These are phyloP conservation scores for Nibea albiflora DNA, from an alignment of 2,113 vertebrate genomes.

Conservation along the genomic window DNA sequence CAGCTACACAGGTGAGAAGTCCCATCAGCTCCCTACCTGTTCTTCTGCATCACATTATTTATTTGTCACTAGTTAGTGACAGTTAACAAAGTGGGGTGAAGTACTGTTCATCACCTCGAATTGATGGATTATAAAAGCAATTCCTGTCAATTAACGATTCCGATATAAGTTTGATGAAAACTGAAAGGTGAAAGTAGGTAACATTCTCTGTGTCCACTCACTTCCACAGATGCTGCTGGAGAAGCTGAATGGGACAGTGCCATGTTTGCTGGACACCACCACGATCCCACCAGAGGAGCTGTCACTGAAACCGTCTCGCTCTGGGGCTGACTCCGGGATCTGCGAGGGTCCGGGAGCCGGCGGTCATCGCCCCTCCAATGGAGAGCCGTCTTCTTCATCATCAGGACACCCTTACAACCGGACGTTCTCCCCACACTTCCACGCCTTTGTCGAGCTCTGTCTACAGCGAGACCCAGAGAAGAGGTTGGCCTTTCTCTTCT, in stretches of 20 bases:
- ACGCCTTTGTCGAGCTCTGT: conserved; percentile 95
- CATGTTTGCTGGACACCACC: conserved; percentile 95
- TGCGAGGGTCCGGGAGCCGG: conserved; percentile 85
- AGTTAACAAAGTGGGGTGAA: no score
- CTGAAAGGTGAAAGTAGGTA: neutral
- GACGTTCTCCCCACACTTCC: conserved; percentile 94
- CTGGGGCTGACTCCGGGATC: conserved; percentile 88
- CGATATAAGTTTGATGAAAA: no score
- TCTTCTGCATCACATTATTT: neutral
- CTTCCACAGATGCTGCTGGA: conserved; percentile 93
- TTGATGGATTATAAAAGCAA: no score
- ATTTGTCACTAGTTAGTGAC: neutral
- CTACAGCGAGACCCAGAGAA: conserved; percentile 92
- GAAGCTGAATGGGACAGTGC: conserved; percentile 96
- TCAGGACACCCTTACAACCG: conserved; percentile 92
- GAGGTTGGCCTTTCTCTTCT: conserved; percentile 80
- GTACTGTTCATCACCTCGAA: no score
- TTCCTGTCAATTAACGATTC: no score
- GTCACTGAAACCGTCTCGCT: conserved; percentile 90
- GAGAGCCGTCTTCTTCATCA: conserved; percentile 84
- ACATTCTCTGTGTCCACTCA: neutral
- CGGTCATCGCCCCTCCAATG: conserved; percentile 87
- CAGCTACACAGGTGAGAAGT: conserved; percentile 90
- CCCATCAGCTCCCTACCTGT: neutral
- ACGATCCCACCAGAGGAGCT: conserved; percentile 96